Evolutionary conservation across 2,113 vertebrate genomes (phyloP).

Genomic region (Alethe castanea): DNA sequence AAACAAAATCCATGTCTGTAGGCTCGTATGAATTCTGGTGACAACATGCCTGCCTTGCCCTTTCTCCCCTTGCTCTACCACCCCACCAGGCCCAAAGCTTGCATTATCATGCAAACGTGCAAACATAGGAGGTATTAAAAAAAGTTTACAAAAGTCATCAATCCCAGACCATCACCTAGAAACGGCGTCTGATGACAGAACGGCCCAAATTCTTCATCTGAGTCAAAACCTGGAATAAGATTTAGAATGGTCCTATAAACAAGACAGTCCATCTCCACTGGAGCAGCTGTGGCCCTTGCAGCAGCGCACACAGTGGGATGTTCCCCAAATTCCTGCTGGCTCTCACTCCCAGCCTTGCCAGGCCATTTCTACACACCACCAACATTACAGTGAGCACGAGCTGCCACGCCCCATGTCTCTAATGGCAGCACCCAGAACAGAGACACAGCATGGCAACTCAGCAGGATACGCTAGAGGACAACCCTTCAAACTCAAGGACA

Average conservation of each 20-base stretch:
- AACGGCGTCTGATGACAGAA: conserved; percentile 74
- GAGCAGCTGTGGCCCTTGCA: conserved; percentile 56
- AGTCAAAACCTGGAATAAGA: conserved; percentile 84
- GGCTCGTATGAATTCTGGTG: background rate
- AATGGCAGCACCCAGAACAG: background rate
- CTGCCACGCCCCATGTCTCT: accelerated
- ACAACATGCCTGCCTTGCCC: conserved; percentile 63
- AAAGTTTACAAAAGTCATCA: conserved; percentile 57
- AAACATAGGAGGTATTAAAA: conserved; percentile 65
- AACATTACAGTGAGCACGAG: accelerated
- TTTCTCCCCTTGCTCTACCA: conserved; percentile 25
- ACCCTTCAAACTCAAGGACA: background rate
- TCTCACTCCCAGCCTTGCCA: conserved; percentile 39
- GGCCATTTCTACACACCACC: background rate
- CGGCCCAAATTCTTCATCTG: conserved; percentile 78
- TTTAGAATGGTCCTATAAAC: conserved; percentile 76
- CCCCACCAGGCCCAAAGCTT: conserved; percentile 34
- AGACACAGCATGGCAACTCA: background rate
- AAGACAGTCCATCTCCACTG: conserved; percentile 17
- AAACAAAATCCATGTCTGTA: conserved; percentile 25
- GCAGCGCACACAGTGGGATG: conserved; percentile 24
- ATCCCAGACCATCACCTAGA: conserved; percentile 77
- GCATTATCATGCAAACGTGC: conserved; percentile 78
- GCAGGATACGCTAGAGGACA: background rate
- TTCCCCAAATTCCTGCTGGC: conserved; percentile 15